These are phyloP conservation scores for Hucho hucho DNA, from an alignment of 2,113 vertebrate species.

Conservation along the genomic window DNA sequence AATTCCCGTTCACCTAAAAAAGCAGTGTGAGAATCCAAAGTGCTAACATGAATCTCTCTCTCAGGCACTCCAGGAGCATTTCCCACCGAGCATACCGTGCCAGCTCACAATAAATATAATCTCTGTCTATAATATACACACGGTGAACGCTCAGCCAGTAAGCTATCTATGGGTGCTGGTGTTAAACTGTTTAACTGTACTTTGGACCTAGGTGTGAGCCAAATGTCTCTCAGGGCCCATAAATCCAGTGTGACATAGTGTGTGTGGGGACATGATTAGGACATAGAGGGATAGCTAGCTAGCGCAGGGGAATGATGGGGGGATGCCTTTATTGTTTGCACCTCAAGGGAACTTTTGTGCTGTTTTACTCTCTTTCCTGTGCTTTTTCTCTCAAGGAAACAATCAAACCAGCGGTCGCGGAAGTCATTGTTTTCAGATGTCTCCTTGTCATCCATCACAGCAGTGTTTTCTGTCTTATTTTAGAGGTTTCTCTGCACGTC, in stretches of 20 bases:
- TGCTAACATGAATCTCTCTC: conserved; percentile 32
- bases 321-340: conserved; percentile 24
- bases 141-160: conserved; percentile 14
- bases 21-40: conserved; percentile 14
- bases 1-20: conserved; percentile 18
- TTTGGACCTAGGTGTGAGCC: conserved; percentile 39
- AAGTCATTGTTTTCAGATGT: conserved; percentile 74
- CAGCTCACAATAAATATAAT: conserved; percentile 49
- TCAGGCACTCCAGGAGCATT: conserved; percentile 8
- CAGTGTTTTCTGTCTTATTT: conserved; percentile 67
- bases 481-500: conserved; percentile 14
- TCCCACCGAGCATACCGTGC: conserved; percentile 32
- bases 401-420: conserved; percentile 64
- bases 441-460: conserved; percentile 64
- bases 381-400: conserved; percentile 69
- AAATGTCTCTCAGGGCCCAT: conserved; percentile 37
- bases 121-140: conserved; percentile 36
- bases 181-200: conserved; percentile 26
- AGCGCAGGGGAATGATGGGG: neutral
- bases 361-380: conserved; percentile 56
- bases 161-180: conserved; percentile 21
- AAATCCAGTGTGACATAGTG: conserved; percentile 2
- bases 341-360: conserved; percentile 10
- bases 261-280: neutral
- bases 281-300: neutral